Percentiles rank a stretch among this genome's conserved stretches.
These are phyloP conservation scores for Platycnemis pennipes DNA, from an alignment of 2,888 invertebrate genomes.

Conservation along the genomic window DNA sequence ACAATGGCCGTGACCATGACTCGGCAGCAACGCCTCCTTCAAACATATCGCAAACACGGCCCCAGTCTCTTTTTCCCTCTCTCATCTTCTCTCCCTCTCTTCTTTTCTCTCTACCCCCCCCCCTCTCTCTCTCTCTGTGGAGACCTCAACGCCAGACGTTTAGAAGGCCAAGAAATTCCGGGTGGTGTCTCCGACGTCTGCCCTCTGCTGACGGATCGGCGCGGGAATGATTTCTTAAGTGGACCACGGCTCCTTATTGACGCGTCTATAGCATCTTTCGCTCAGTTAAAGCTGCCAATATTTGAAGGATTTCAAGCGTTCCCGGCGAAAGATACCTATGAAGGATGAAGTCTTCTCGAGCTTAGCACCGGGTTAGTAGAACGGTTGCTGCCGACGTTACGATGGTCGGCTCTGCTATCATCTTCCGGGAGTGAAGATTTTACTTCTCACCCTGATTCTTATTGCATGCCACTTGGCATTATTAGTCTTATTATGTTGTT, in stretches of 20 bases:
- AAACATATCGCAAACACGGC: conserved; percentile 63
- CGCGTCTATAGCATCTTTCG: not conserved
- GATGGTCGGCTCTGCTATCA: no score
- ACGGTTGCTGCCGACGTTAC: no score
- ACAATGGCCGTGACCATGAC: conserved; percentile 59
- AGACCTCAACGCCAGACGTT: conserved; percentile 59
- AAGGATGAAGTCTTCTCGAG: no score
- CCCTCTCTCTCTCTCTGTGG: conserved; percentile 8
- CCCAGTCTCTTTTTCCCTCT: not conserved
- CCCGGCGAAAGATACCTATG: no score
- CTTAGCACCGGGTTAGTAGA: no score
- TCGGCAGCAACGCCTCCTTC: conserved; percentile 61
- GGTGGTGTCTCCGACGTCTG: conserved; percentile 48
- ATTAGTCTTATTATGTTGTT: no score
- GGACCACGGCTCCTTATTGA: not conserved
- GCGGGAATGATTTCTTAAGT: not conserved
- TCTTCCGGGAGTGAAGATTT: no score
- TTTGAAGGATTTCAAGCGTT: not conserved
- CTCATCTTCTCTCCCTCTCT: not conserved
- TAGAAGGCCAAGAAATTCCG: conserved; percentile 25
- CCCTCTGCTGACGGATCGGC: not conserved
- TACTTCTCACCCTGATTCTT: no score
- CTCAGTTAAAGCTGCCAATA: not conserved
- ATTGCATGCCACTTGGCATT: no score
- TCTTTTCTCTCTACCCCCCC: not conserved